Conservation (phyloP, 2,113 vertebrate genomes). For the Perca schrenkii region DNA sequence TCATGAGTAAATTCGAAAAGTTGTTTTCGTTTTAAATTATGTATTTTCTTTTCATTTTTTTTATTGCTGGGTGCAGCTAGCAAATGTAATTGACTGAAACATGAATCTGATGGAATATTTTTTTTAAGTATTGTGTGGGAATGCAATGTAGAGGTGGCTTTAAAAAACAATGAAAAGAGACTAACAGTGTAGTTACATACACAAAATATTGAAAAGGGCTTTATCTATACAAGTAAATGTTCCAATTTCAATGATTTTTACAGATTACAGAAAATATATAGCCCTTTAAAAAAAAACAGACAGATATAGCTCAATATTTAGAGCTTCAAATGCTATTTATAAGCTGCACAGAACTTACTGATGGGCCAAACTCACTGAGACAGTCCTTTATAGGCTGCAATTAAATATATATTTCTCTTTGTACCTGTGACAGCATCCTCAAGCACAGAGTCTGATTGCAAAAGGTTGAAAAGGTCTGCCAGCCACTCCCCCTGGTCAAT, state of each 20-base stretch:
- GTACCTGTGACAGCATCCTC: constrained; percentile 17
- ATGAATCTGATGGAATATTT: too few species aligned
- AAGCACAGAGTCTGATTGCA: constrained; percentile 47
- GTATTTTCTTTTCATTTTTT: not conserved
- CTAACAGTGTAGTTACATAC: constrained; percentile 4
- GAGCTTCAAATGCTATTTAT: constrained; percentile 30
- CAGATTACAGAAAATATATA: not conserved
- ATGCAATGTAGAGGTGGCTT: not conserved
- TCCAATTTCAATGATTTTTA: not conserved
- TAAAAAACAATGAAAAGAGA: not conserved
- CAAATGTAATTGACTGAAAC: constrained; percentile 14
- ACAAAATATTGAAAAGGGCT: not conserved
- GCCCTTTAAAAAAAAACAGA: not conserved
- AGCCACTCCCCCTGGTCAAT: constrained; percentile 40
- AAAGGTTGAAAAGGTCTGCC: constrained; percentile 34
- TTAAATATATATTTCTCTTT: constrained; percentile 40
- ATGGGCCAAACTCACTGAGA: constrained; percentile 11
- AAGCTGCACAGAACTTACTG: constrained; percentile 16
- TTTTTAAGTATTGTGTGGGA: not conserved
- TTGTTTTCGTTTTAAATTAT: constrained; percentile 1
- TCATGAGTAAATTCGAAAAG: constrained; percentile 15
- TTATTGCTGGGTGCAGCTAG: not conserved
- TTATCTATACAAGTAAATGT: not conserved
- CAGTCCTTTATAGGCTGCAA: constrained; percentile 18
- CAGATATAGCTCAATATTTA: constrained; percentile 16